Conservation (phyloP, 2,888 invertebrate species). For the Anticlea derivata region DNA sequence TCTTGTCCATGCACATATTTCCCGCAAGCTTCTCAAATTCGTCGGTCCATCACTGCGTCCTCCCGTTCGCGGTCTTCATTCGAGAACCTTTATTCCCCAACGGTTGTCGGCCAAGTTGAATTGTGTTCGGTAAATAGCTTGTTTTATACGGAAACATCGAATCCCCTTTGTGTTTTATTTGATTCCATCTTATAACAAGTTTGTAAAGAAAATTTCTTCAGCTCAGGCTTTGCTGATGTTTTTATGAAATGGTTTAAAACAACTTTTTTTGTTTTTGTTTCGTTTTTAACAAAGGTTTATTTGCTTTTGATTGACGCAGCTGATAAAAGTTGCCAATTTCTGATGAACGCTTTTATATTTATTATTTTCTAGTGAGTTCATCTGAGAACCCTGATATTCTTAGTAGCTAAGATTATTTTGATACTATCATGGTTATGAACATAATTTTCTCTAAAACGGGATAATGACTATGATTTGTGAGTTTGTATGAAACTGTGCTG, state of each 20-base stretch:
- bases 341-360: not conserved
- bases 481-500: too few relatives aligned
- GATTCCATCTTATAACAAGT: slow-evolving; percentile 68
- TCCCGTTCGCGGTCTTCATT: too few relatives aligned
- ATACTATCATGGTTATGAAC: too few relatives aligned
- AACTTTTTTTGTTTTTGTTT: slow-evolving; percentile 28
- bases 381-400: too few relatives aligned
- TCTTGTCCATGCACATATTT: too few relatives aligned
- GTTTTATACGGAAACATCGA: slow-evolving; percentile 63
- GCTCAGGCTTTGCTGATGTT: slow-evolving; percentile 39
- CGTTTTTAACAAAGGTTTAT: slow-evolving; percentile 23
- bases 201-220: slow-evolving; percentile 57
- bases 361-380: not conserved
- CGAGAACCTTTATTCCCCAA: too few relatives aligned
- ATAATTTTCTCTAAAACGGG: too few relatives aligned
- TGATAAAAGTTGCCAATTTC: not conserved
- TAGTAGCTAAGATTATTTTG: too few relatives aligned
- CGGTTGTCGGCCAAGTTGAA: too few relatives aligned
- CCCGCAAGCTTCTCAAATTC: too few relatives aligned
- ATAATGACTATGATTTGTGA: too few relatives aligned
- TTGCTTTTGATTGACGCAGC: slow-evolving; percentile 26
- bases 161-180: slow-evolving; percentile 68
- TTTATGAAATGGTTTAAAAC: slow-evolving; percentile 41
- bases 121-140: slow-evolving; percentile 72
- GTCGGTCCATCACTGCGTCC: too few relatives aligned